Evolutionary conservation across 53 echinoderm and acorn worm genomes (phyloP).

Genomic region (Henricia sp.): DNA sequence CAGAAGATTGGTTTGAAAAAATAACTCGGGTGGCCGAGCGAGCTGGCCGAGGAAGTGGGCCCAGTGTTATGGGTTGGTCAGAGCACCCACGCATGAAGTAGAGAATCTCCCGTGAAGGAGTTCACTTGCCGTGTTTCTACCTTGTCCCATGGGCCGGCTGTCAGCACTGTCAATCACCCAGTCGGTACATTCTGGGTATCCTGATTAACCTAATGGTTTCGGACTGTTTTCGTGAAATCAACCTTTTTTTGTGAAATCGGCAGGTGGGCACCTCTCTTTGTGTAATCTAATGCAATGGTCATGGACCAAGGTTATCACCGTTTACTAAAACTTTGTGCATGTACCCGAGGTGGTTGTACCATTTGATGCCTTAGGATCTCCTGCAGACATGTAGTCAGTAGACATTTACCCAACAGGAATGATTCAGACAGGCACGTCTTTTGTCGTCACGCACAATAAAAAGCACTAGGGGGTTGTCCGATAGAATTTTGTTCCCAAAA

Average conservation of each 20-base stretch:
- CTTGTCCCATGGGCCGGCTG: too few relatives aligned
- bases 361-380: not conserved
- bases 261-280: constrained; percentile 22
- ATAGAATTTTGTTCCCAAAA: too few relatives aligned
- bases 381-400: constrained; percentile 18
- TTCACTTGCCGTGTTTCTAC: constrained; percentile 38
- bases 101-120: not conserved
- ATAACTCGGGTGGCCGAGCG: constrained; percentile 26
- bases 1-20: constrained; percentile 3
- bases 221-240: too few relatives aligned
- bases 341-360: too few relatives aligned
- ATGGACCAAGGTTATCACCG: constrained; percentile 40
- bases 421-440: constrained; percentile 27
- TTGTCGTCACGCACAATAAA: constrained; percentile 7
- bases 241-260: not conserved
- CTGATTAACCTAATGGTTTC: not conserved
- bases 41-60: not conserved
- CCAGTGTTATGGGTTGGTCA: not conserved
- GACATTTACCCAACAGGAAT: constrained; percentile 12
- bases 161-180: constrained; percentile 36
- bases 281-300: constrained; percentile 27
- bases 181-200: constrained; percentile 6
- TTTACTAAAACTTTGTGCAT: too few relatives aligned
- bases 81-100: constrained; percentile 11
- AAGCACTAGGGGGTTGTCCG: constrained; percentile 2